Conservation (phyloP, 2,888 invertebrate species). For the Euzophera pinguis region DNA sequence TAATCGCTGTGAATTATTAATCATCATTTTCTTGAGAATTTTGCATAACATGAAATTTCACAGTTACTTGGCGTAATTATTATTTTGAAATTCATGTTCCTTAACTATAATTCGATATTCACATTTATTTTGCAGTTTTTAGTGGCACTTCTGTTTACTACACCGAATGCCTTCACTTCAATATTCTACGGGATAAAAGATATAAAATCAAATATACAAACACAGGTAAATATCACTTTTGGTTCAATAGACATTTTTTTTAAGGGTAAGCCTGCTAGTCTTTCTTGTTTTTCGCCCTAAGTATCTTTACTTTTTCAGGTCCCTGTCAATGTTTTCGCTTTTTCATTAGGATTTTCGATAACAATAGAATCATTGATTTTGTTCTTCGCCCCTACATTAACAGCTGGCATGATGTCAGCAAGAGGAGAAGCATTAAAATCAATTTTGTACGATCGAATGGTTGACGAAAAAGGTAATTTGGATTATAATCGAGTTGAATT, state of each 20-base stretch:
- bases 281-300: neutral
- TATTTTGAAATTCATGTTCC: too few relatives aligned
- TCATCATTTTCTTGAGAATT: too few relatives aligned
- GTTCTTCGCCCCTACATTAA: conserved; percentile 19
- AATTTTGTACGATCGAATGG: conserved; percentile 16
- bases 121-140: conserved; percentile 17
- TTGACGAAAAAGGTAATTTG: conserved; percentile 16
- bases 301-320: neutral
- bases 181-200: conserved; percentile 14
- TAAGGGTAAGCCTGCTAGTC: too few relatives aligned
- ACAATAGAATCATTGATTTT: conserved; percentile 16
- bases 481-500: too few relatives aligned
- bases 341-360: neutral
- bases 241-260: too few relatives aligned
- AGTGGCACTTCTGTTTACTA: conserved; percentile 17
- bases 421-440: conserved; percentile 17
- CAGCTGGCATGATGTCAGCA: conserved; percentile 15
- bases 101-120: too few relatives aligned
- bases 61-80: neutral
- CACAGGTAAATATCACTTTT: too few relatives aligned
- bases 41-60: neutral
- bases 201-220: neutral
- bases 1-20: too few relatives aligned
- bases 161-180: conserved; percentile 15
- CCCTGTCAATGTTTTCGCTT: neutral